These are phyloP conservation scores for Syrista parreyssii DNA, from an alignment of 2,888 invertebrate species.

Conservation along the genomic window DNA sequence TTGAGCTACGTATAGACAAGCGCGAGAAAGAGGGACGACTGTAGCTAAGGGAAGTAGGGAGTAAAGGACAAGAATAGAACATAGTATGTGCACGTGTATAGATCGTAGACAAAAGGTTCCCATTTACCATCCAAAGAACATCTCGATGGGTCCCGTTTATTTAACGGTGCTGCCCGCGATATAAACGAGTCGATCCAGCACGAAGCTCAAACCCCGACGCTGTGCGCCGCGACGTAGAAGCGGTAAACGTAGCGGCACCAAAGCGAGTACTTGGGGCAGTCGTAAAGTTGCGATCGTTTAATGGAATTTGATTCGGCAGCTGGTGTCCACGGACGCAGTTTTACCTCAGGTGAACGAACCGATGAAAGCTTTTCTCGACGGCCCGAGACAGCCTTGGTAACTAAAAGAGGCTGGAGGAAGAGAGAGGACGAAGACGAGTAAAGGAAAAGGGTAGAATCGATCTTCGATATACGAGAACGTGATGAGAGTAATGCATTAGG, in stretches of 20 bases:
- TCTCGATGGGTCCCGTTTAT: not conserved
- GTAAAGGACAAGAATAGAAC: not conserved
- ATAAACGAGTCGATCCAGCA: not conserved
- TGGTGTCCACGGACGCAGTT: conserved; percentile 15
- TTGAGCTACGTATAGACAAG: not conserved
- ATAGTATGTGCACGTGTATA: not conserved
- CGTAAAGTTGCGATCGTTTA: conserved; percentile 40
- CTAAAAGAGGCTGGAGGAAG: conserved; percentile 11
- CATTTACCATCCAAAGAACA: not conserved
- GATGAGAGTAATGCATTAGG: conserved; percentile 22
- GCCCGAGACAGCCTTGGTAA: not conserved
- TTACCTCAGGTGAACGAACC: conserved; percentile 25
- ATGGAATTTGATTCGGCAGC: conserved; percentile 43
- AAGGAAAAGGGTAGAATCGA: conserved; percentile 11
- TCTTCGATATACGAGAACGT: conserved; percentile 25
- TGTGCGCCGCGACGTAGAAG: not conserved
- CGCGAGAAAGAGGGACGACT: not conserved
- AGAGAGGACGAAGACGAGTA: not conserved
- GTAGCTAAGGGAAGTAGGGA: not conserved
- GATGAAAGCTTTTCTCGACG: conserved; percentile 22
- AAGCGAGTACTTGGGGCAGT: conserved; percentile 21
- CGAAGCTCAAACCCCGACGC: not conserved
- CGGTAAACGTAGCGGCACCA: conserved; percentile 17
- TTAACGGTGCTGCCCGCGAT: conserved; percentile 1
- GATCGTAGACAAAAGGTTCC: not conserved